These are phyloP conservation scores for Heliconius ismenius DNA, from an alignment of 2,888 invertebrate genomes.

Conservation along the genomic window DNA sequence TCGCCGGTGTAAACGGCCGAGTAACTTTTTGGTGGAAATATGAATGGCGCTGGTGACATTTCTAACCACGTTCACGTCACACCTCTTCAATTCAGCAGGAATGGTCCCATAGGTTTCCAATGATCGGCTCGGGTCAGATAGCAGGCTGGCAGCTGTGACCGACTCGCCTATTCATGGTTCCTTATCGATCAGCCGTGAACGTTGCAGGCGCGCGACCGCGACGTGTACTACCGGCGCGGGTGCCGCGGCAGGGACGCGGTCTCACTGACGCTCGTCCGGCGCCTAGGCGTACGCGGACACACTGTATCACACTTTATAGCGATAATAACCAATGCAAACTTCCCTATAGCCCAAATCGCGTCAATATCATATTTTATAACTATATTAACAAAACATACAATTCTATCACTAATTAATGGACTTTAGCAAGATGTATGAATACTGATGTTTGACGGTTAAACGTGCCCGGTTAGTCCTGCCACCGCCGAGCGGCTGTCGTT, in stretches of 20 bases:
- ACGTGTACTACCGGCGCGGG: slow-evolving; percentile 49
- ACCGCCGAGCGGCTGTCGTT: slow-evolving; percentile 61
- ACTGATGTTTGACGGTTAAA: slow-evolving; percentile 50
- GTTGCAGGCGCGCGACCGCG: slow-evolving; percentile 37
- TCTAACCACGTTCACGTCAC: slow-evolving; percentile 53
- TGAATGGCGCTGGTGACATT: slow-evolving; percentile 66
- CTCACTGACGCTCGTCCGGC: slow-evolving; percentile 52
- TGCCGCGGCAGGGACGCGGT: slow-evolving; percentile 50
- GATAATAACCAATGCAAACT: slow-evolving; percentile 73
- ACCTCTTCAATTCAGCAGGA: slow-evolving; percentile 4
- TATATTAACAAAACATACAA: slow-evolving; percentile 1
- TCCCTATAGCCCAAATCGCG: slow-evolving; percentile 58
- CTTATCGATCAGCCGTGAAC: slow-evolving; percentile 57
- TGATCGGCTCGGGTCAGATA: slow-evolving; percentile 48
- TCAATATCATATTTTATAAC: slow-evolving; percentile 51
- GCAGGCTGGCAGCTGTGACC: slow-evolving; percentile 50
- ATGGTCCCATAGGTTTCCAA: slow-evolving; percentile 32
- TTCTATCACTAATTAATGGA: slow-evolving; percentile 52
- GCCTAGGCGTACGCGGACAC: slow-evolving; percentile 56
- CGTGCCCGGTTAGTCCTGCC: slow-evolving; percentile 44
- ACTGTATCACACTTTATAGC: slow-evolving; percentile 65
- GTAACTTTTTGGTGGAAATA: slow-evolving; percentile 74
- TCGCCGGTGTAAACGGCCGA: slow-evolving; percentile 70
- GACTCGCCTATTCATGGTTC: slow-evolving; percentile 60
- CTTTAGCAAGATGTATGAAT: slow-evolving; percentile 56